Evolutionary conservation across 2,113 vertebrate species (phyloP).

Genomic region (Rhabdornis inornatus): DNA sequence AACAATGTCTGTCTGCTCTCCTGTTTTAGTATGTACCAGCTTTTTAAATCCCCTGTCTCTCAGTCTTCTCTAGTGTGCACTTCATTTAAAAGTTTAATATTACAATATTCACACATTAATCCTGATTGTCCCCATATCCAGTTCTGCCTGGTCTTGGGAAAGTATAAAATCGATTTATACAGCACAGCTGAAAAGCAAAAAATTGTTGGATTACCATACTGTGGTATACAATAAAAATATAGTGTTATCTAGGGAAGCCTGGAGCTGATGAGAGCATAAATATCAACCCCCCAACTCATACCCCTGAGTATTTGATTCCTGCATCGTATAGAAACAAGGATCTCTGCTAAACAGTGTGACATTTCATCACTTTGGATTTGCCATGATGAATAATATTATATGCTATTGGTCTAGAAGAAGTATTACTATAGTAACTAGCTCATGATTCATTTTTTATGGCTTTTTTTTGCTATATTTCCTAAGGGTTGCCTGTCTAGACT

Average conservation of each 20-base stretch:
- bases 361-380: slow-evolving; percentile 27
- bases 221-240: neutral
- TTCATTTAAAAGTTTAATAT: slow-evolving; percentile 53
- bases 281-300: neutral
- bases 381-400: neutral
- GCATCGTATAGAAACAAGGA: neutral
- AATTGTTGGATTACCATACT: slow-evolving; percentile 10
- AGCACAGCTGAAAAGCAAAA: neutral
- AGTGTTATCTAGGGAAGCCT: neutral
- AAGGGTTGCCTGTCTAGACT: slow-evolving; percentile 20
- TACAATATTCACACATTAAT: slow-evolving; percentile 28
- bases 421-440: slow-evolving; percentile 47
- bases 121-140: neutral
- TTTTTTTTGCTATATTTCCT: neutral
- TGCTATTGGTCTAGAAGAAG: slow-evolving; percentile 17
- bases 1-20: neutral
- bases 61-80: slow-evolving; percentile 40
- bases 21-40: neutral
- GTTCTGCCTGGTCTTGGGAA: slow-evolving; percentile 1
- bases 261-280: neutral
- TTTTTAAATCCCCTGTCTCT: neutral
- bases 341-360: slow-evolving; percentile 7
- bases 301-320: neutral
- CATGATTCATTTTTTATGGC: slow-evolving; percentile 2
- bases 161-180: slow-evolving; percentile 8